Evolutionary conservation across 1,140 invertebrate genomes (phyloP), one percentile per base, ranked within the genome.

Genomic region (Pentalonia nigronervosa): DNA sequence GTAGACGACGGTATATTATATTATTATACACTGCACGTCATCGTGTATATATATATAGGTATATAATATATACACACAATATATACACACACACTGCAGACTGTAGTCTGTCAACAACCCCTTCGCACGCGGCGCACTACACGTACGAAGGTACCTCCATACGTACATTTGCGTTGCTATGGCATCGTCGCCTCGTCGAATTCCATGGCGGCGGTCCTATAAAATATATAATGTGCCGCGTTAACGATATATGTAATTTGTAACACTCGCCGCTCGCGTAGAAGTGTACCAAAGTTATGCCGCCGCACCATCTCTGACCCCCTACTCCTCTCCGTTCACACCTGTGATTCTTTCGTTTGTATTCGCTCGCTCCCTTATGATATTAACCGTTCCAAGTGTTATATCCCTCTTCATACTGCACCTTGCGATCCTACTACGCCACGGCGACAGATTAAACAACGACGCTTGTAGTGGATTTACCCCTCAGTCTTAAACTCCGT

Each of bases 181-280:
- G 87, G 87, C 4, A 89, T 89, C 87, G 34, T 20, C 48, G 48
- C 41, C 41, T 50, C 48, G 48, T 87, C 48, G 87, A 53, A 34
- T 88, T n/a, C 41, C 41, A 4, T 53, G n/a, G 48, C 87, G 47
- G 84, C 9, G 83, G 47, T 50, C 48, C 87, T 89, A 34, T 76
- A 76, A 76, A 41, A 41, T 41, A 76, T 76, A 76, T 76, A 76
- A 76, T 89, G 83, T 88, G n/a, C 48, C 87, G 3, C 21, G 87
- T 89, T 89, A 89, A 89, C 87, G 87, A 89, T 89, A 89, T 14
- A 36, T 53, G 87, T 89, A 89, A 89, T 89, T 89, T 53, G 87
- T 89, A 50, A 36, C 87, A 48, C 47, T 17, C n/a, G n/a, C n/a
- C n/a, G n/a, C n/a, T n/a, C n/a, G n/a, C n/a, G n/a, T n/a, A 25